A percentile compares a stretch with the other conserved stretches of the same genome.
Conservation (phyloP, 1,140 invertebrate genomes). For the Hyphantria cunea region DNA sequence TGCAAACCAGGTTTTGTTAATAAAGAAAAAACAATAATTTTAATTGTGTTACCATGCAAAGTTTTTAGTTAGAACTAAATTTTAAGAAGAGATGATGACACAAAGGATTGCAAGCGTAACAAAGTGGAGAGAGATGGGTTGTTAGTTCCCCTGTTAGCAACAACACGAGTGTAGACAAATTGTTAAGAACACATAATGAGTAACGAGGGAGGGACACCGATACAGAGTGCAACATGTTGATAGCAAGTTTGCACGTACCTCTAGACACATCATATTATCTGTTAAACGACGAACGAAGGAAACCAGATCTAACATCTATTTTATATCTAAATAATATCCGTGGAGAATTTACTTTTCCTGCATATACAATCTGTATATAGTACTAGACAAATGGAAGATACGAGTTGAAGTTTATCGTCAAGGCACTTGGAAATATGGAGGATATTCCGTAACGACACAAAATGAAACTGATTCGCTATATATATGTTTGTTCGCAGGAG, state of each 20-base stretch:
- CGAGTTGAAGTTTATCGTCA: conserved; percentile 41
- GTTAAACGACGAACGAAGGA: not conserved
- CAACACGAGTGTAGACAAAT: conserved; percentile 28
- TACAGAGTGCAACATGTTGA: conserved; percentile 40
- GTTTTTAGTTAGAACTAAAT: conserved; percentile 4
- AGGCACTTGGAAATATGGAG: conserved; percentile 67
- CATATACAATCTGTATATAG: conserved; percentile 23
- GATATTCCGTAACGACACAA: conserved; percentile 30
- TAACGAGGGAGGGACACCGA: conserved; percentile 24
- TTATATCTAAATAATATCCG: not conserved
- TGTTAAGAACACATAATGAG: not conserved
- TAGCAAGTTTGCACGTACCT: conserved; percentile 39
- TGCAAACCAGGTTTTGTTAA: conserved; percentile 17
- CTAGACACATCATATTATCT: conserved; percentile 8
- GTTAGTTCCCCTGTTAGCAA: conserved; percentile 17
- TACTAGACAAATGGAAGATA: conserved; percentile 36
- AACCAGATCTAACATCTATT: conserved; percentile 1
- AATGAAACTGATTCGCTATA: conserved; percentile 81
- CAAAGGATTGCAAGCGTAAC: conserved; percentile 9
- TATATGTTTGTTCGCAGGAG: conserved; percentile 90
- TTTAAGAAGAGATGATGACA: conserved; percentile 1
- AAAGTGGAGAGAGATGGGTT: conserved; percentile 17
- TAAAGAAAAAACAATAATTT: conserved; percentile 9
- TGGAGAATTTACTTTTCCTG: conserved; percentile 13
- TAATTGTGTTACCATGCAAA: conserved; percentile 13